Percentiles rank a stretch among this genome's conserved stretches.
Evolutionary conservation across 2,888 invertebrate species (phyloP).

Genomic region (Andrena marginata): DNA sequence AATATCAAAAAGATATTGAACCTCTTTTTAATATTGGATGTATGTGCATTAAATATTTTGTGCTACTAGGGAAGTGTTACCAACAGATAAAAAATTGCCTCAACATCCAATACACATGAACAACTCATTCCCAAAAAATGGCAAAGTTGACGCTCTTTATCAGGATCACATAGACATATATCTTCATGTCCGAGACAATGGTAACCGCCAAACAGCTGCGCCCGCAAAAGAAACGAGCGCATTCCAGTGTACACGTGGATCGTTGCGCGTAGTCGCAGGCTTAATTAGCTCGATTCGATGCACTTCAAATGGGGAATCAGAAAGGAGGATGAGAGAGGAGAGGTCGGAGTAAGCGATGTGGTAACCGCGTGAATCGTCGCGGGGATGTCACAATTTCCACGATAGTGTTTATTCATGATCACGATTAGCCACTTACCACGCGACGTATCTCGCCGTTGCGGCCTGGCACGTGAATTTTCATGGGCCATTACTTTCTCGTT

Average conservation of each 20-base stretch:
- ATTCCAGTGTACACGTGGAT: no score
- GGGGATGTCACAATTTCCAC: constrained; percentile 72
- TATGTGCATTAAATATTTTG: no score
- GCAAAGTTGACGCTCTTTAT: no score
- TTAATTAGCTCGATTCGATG: constrained; percentile 41
- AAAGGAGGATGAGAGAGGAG: constrained; percentile 2
- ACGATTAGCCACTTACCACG: constrained; percentile 70
- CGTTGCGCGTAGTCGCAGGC: background rate
- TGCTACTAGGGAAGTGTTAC: no score
- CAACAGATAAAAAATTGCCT: no score
- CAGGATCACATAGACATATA: no score
- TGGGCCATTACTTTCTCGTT: constrained; percentile 67
- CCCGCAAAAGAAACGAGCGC: no score
- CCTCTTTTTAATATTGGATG: no score
- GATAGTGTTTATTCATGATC: constrained; percentile 74
- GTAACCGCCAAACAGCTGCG: no score
- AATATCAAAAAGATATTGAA: no score
- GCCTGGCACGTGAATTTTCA: constrained; percentile 71
- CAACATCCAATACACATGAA: background rate
- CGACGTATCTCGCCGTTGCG: constrained; percentile 41
- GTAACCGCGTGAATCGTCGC: constrained; percentile 59
- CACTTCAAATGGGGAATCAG: constrained; percentile 17
- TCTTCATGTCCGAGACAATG: no score
- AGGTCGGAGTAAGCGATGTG: constrained; percentile 34
- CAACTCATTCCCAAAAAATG: no score